Conservation (phyloP, 2,113 vertebrate genomes). For the Thalassarche chlororhynchos region DNA sequence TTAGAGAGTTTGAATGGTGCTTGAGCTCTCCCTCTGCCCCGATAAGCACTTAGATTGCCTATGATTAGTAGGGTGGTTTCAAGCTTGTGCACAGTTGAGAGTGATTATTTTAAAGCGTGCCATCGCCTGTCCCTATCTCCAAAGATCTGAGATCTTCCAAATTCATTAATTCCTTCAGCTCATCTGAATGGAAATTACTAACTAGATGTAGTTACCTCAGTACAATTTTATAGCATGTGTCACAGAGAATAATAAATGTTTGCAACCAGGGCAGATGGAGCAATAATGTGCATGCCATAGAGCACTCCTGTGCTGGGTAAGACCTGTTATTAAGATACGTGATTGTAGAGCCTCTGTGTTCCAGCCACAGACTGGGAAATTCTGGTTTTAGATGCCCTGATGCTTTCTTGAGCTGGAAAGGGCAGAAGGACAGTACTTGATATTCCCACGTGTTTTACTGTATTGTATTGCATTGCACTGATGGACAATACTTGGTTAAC, state of each 20-base stretch:
- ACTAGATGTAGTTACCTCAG: background rate
- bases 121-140: slow-evolving; percentile 38
- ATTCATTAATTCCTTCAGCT: slow-evolving; percentile 61
- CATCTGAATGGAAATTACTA: slow-evolving; percentile 57
- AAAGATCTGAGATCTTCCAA: slow-evolving; percentile 48
- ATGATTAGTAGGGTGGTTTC: slow-evolving; percentile 7
- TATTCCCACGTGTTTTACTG: background rate
- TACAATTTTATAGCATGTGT: slow-evolving; percentile 50
- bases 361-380: background rate
- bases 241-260: slow-evolving; percentile 45
- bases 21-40: slow-evolving; percentile 38
- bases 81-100: slow-evolving; percentile 15
- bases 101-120: slow-evolving; percentile 43
- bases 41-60: slow-evolving; percentile 8
- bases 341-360: background rate
- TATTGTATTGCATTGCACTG: background rate
- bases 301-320: slow-evolving; percentile 13
- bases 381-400: background rate
- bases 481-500: background rate
- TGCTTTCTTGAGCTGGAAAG: background rate
- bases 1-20: slow-evolving; percentile 49
- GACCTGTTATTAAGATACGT: background rate
- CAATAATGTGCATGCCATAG: background rate
- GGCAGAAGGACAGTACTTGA: background rate
- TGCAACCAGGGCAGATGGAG: slow-evolving; percentile 44